These are phyloP conservation scores for Homarus gammarus DNA, from an alignment of 2,888 invertebrate genomes.

Conservation along the genomic window DNA sequence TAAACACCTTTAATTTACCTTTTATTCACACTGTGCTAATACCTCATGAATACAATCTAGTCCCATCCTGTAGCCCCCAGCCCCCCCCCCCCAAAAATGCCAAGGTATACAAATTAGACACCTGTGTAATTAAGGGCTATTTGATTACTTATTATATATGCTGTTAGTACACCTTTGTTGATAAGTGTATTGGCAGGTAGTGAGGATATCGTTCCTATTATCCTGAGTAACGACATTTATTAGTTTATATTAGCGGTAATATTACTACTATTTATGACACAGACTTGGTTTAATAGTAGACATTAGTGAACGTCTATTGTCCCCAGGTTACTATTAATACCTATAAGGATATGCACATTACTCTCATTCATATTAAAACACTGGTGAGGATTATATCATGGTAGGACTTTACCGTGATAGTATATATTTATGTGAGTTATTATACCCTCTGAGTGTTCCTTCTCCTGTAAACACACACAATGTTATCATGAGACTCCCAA, in stretches of 20 bases:
- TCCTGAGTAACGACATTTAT: background rate
- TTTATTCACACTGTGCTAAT: too few relatives aligned
- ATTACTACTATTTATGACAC: background rate
- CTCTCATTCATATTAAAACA: background rate
- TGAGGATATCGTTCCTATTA: background rate
- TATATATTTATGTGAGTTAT: too few relatives aligned
- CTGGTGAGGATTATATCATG: too few relatives aligned
- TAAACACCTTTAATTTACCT: too few relatives aligned
- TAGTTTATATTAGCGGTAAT: background rate
- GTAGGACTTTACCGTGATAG: too few relatives aligned
- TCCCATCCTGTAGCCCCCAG: too few relatives aligned
- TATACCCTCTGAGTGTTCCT: too few relatives aligned
- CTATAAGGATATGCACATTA: background rate
- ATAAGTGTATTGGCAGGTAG: background rate
- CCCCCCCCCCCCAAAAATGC: too few relatives aligned
- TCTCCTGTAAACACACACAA: too few relatives aligned
- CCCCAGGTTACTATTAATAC: background rate
- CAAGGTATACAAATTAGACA: too few relatives aligned
- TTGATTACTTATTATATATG: background rate
- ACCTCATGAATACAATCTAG: too few relatives aligned
- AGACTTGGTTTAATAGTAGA: background rate
- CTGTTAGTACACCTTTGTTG: background rate
- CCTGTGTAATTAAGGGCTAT: background rate
- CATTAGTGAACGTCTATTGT: background rate
- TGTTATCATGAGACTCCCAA: too few relatives aligned